Conservation (phyloP, 2,797 vertebrate species). For the Enteromius argenteus region DNA sequence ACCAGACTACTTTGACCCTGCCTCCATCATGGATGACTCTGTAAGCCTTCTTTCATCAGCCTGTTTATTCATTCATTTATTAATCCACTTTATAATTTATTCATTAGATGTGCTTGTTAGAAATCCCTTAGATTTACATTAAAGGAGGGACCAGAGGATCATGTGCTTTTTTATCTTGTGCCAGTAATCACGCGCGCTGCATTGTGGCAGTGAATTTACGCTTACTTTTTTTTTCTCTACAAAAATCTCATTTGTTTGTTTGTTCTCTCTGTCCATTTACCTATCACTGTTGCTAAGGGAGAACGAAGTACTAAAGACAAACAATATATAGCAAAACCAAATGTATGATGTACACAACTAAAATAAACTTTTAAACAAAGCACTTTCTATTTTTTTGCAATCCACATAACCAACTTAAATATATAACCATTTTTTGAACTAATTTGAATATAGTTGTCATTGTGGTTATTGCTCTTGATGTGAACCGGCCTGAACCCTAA, state of each 20-base stretch:
- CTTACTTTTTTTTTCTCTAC: not conserved
- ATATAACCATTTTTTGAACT: not conserved
- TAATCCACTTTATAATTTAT: not conserved
- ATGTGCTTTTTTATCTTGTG: not conserved
- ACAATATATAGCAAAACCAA: not conserved
- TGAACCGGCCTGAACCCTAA: not conserved
- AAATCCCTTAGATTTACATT: not conserved
- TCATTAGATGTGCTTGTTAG: not conserved
- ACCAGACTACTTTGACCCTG: conserved; percentile 97
- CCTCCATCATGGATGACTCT: conserved; percentile 99
- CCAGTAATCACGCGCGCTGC: not conserved
- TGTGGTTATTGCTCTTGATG: not conserved
- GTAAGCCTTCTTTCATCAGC: conserved; percentile 75
- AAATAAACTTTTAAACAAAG: not conserved
- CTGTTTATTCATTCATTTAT: conserved; percentile 54
- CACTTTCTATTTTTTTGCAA: not conserved
- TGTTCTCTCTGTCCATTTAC: not conserved
- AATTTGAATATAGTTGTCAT: not conserved
- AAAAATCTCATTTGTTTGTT: not conserved
- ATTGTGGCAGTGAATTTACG: not conserved
- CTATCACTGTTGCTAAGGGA: not conserved
- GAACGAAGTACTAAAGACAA: not conserved
- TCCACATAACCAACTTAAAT: not conserved
- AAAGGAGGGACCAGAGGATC: not conserved
- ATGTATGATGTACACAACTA: not conserved